Conservation (phyloP, 2,888 invertebrate genomes). For the Beris morrisii region DNA sequence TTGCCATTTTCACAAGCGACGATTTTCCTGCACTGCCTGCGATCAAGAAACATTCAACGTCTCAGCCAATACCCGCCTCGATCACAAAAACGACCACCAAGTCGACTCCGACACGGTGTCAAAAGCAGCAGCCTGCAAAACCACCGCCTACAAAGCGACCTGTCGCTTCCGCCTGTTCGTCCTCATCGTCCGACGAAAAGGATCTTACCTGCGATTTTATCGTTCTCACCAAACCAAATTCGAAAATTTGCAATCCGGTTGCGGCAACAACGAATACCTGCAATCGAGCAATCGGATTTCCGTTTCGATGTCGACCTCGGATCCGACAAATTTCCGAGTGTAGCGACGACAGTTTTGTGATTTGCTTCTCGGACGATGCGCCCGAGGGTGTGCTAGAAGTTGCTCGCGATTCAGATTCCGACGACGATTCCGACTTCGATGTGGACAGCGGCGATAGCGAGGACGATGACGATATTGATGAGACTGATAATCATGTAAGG, state of each 20-base stretch:
- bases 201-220: constrained; percentile 17
- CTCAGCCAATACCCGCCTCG: neutral
- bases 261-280: constrained; percentile 1
- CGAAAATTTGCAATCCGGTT: neutral
- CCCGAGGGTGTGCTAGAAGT: constrained; percentile 37
- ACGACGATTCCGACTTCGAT: constrained; percentile 18
- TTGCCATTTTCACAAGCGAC: constrained; percentile 41
- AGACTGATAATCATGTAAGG: constrained; percentile 27
- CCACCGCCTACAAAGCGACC: neutral
- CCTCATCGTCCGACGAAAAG: neutral
- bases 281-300: neutral
- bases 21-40: constrained; percentile 42
- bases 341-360: constrained; percentile 45
- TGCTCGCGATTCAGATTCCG: constrained; percentile 20
- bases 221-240: constrained; percentile 17
- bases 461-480: constrained; percentile 35
- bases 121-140: constrained; percentile 2
- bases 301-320: constrained; percentile 19
- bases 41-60: constrained; percentile 31
- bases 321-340: constrained; percentile 44
- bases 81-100: constrained; percentile 6
- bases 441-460: constrained; percentile 36
- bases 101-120: constrained; percentile 6
- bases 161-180: neutral
- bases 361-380: constrained; percentile 42